A percentile compares a stretch with the other conserved stretches of the same genome.
phyloP scores from a whole-genome alignment of 1,140 invertebrate species.

The Dysdera silvatica region DNA sequence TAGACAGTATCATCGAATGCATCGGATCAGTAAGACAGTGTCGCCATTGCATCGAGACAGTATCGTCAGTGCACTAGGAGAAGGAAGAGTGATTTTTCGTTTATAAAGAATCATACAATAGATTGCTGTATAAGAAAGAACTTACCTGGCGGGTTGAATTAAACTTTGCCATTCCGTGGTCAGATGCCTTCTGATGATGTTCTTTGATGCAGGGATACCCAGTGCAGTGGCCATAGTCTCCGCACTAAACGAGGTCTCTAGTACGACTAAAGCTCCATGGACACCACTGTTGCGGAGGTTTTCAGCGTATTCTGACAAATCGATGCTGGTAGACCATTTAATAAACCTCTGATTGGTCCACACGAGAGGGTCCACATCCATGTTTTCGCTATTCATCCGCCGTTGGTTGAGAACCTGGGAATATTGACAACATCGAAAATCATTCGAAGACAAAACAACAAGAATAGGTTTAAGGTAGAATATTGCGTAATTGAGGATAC shows the following conservation, averaged over 20 bases:
- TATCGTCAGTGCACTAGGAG: not conserved
- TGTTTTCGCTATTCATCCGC: slow-evolving; percentile 74
- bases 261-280: slow-evolving; percentile 80
- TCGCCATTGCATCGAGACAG: not conserved
- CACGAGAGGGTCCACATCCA: slow-evolving; percentile 80
- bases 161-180: slow-evolving; percentile 80
- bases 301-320: slow-evolving; percentile 85
- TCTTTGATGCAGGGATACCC: slow-evolving; percentile 84
- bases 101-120: slow-evolving; percentile 3
- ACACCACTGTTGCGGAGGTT: slow-evolving; percentile 93
- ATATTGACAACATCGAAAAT: too few species aligned
- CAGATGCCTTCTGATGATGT: slow-evolving; percentile 83
- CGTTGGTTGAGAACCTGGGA: slow-evolving; percentile 71
- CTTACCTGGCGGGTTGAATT: slow-evolving; percentile 79
- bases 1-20: not conserved
- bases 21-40: not conserved
- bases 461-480: too few species aligned
- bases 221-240: slow-evolving; percentile 88
- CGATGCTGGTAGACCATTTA: slow-evolving; percentile 83
- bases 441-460: too few species aligned
- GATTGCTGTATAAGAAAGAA: not conserved
- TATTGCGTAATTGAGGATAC: too few species aligned
- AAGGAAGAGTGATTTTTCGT: too few species aligned
- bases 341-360: slow-evolving; percentile 92
- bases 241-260: slow-evolving; percentile 82